Percentiles rank a stretch among this genome's conserved stretches.
Evolutionary conservation across 2,888 invertebrate species (phyloP).

Genomic region (Epirrhoe tristata): DNA sequence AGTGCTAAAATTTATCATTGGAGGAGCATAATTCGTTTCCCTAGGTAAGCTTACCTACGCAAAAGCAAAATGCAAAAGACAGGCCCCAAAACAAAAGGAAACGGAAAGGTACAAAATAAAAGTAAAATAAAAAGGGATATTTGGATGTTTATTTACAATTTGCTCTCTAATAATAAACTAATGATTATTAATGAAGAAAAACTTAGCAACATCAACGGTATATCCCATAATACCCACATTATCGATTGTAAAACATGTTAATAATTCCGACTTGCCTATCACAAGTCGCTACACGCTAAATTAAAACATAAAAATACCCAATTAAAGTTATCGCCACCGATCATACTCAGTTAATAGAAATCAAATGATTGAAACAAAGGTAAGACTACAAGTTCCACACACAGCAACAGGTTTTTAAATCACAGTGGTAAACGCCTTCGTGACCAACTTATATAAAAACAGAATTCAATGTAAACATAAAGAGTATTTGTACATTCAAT

Average conservation of each 20-base stretch:
- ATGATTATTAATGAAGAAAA: conserved; percentile 81
- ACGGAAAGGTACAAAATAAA: conserved; percentile 68
- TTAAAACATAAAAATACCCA: conserved; percentile 79
- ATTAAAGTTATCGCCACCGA: conserved; percentile 65
- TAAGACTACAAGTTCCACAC: conserved; percentile 58
- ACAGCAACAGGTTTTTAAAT: conserved; percentile 54
- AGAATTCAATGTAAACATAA: conserved; percentile 37
- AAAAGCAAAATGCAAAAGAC: conserved; percentile 53
- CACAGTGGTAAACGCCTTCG: conserved; percentile 56
- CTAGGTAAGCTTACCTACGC: conserved; percentile 25
- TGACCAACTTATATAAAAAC: conserved; percentile 16
- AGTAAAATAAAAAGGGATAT: conserved; percentile 83
- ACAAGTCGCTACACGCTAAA: conserved; percentile 72
- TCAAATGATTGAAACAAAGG: conserved; percentile 52
- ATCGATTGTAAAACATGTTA: conserved; percentile 78
- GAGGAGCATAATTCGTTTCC: neutral
- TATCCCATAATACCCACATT: conserved; percentile 74
- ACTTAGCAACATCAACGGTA: conserved; percentile 75
- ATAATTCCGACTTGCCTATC: conserved; percentile 67
- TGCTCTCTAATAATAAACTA: conserved; percentile 79
- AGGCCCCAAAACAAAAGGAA: conserved; percentile 56
- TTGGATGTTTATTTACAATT: conserved; percentile 85
- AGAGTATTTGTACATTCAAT: conserved; percentile 66
- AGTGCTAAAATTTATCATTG: neutral
- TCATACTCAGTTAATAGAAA: conserved; percentile 62